A percentile compares a stretch with the other conserved stretches of the same genome.
Conservation (phyloP, 2,888 invertebrate genomes). For the Cerastoderma edule region DNA sequence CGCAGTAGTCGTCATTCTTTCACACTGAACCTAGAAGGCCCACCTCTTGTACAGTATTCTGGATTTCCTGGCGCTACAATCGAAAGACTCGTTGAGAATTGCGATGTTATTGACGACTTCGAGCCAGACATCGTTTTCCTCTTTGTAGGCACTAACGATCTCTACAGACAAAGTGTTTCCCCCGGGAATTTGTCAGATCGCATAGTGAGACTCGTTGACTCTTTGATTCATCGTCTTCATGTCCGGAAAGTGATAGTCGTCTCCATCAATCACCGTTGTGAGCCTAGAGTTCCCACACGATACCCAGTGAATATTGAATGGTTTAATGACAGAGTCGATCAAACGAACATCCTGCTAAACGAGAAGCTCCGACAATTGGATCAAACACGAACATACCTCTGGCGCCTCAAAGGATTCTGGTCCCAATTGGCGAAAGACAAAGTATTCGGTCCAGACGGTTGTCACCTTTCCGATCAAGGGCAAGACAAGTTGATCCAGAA, state of each 20-base stretch:
- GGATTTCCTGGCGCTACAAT: constrained; percentile 9
- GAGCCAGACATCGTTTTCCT: constrained; percentile 3
- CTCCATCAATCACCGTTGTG: constrained; percentile 2
- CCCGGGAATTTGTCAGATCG: background rate
- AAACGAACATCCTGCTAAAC: constrained; percentile 18
- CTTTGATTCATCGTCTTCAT: background rate
- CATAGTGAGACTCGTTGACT: background rate
- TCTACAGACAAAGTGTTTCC: background rate
- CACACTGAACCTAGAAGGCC: background rate
- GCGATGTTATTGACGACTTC: constrained; percentile 3
- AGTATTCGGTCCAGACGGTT: too few species aligned
- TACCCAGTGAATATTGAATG: constrained; percentile 18
- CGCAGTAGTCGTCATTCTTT: background rate
- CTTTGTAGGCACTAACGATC: constrained; percentile 15
- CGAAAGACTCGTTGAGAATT: background rate
- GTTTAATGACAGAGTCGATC: constrained; percentile 27
- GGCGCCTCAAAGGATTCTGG: constrained; percentile 34
- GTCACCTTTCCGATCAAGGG: too few species aligned
- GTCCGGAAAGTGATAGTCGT: constrained; percentile 26
- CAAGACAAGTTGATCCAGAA: too few species aligned
- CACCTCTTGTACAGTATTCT: constrained; percentile 7
- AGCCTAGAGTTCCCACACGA: constrained; percentile 1
- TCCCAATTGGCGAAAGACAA: background rate
- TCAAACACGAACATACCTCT: constrained; percentile 10
- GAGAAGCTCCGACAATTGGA: background rate